Evolutionary conservation across 2,113 vertebrate species (phyloP), one percentile per base, ranked within the genome.

Genomic region (Oriolus oriolus): DNA sequence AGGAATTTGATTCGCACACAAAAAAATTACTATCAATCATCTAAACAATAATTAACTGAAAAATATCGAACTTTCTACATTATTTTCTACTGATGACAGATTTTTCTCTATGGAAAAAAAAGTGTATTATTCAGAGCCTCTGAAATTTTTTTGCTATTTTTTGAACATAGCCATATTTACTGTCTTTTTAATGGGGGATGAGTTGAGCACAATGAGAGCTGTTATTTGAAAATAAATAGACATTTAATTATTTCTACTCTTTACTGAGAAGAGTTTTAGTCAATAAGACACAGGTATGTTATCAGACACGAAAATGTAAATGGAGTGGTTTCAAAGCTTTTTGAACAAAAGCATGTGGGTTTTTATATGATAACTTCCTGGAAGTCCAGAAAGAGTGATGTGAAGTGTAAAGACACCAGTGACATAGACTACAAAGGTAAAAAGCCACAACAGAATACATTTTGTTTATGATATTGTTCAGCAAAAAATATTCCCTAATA

Each of bases 401-500:
- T 23, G 21, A 39, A 87, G 52, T n/a, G 19, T 11, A 87, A 85
- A 56, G 41, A 35, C 37, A 10, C 1, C 9, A 42, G 24, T 65
- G 10, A 73, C 80, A 42, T 19, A 12, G 16, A 39, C 4, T 27
- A 31, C 45, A 77, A 69, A 60, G 9, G 4, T 42, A 69, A 80
- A 80, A 73, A 54, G 1, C 0, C 3, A 5, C 5, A 49, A n/a
- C 1, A 30, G 8, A 68, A 65, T 53, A 50, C 1, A 23, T 74
- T 16, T 59, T 42, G 7, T 37, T 30, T 7, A 50, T 77, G 6
- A 47, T 9, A 60, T 5, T 71, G 59, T 45, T 56, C 35, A 81
- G 6, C 3, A 84, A 54, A 87, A 79, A 70, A n/a, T 6, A 59
- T 37, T 24, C 2, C 19, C 4, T 44, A 54, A 33, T 57, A 44